Evolutionary conservation across 2,797 vertebrate genomes (phyloP).

Genomic region (Spondyliosoma cantharus): DNA sequence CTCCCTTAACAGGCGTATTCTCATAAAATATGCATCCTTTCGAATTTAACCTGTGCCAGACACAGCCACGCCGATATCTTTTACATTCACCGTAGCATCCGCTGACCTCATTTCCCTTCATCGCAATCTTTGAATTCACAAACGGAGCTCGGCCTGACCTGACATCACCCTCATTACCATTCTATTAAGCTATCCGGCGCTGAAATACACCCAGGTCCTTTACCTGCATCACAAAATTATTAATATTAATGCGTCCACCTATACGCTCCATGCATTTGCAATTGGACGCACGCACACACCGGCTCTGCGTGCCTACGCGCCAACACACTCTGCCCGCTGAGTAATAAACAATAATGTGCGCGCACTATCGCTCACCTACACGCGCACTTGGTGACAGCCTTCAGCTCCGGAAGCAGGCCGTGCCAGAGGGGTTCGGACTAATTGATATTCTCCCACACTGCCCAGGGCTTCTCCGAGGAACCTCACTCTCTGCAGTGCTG

Average conservation of each 20-base stretch:
- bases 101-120: constrained; percentile 27
- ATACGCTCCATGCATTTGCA: constrained; percentile 34
- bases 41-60: neutral
- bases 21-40: neutral
- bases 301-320: neutral
- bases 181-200: constrained; percentile 44
- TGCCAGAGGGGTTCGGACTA: constrained; percentile 68
- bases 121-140: constrained; percentile 38
- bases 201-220: constrained; percentile 35
- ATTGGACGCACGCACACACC: constrained; percentile 1
- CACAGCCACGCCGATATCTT: neutral
- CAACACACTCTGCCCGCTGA: neutral
- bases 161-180: constrained; percentile 65
- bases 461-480: constrained; percentile 81
- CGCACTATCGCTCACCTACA: neutral
- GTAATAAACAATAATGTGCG: constrained; percentile 9
- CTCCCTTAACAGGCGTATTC: neutral
- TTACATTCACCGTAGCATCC: constrained; percentile 15
- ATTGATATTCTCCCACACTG: constrained; percentile 84
- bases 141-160: constrained; percentile 35
- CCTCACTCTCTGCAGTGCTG: constrained; percentile 77
- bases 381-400: constrained; percentile 42
- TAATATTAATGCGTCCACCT: constrained; percentile 57
- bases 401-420: constrained; percentile 45
- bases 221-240: constrained; percentile 46